A percentile compares a stretch with the other conserved stretches of the same genome.
These are phyloP conservation scores for Scaptomyza montana DNA, from an alignment of 1,140 invertebrate genomes.

Conservation along the genomic window DNA sequence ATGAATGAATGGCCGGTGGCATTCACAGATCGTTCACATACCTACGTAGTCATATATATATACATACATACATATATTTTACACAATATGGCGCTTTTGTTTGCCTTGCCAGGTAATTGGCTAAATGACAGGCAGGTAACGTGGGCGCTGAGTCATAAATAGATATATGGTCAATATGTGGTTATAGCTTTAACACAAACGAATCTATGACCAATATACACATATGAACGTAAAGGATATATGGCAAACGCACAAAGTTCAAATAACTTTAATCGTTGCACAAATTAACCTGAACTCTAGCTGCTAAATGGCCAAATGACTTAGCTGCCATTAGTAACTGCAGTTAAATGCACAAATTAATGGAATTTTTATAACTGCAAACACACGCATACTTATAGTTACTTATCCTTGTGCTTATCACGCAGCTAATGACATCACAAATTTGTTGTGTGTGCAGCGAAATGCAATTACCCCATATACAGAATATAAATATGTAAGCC, in stretches of 20 bases:
- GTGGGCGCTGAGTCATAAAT: slow-evolving; percentile 52
- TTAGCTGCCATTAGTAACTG: not conserved
- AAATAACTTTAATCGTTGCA: not conserved
- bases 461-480: slow-evolving; percentile 63
- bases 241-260: not conserved
- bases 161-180: not conserved
- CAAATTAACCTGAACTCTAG: not conserved
- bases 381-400: slow-evolving; percentile 12
- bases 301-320: slow-evolving; percentile 5
- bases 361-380: slow-evolving; percentile 16
- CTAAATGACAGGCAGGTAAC: slow-evolving; percentile 68
- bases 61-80: slow-evolving; percentile 6
- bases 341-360: slow-evolving; percentile 11
- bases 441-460: slow-evolving; percentile 34
- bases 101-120: slow-evolving; percentile 64
- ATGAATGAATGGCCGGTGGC: slow-evolving; percentile 67
- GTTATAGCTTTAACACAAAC: not conserved
- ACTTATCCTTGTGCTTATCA: slow-evolving; percentile 41
- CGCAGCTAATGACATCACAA: slow-evolving; percentile 49
- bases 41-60: not conserved
- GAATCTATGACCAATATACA: not conserved
- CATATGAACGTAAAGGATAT: not conserved
- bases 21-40: slow-evolving; percentile 42
- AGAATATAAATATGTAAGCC: slow-evolving; percentile 35
- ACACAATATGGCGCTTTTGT: slow-evolving; percentile 39